Evolutionary conservation across 1,140 invertebrate species (phyloP).

Genomic region (Paralvinella palmiformis): DNA sequence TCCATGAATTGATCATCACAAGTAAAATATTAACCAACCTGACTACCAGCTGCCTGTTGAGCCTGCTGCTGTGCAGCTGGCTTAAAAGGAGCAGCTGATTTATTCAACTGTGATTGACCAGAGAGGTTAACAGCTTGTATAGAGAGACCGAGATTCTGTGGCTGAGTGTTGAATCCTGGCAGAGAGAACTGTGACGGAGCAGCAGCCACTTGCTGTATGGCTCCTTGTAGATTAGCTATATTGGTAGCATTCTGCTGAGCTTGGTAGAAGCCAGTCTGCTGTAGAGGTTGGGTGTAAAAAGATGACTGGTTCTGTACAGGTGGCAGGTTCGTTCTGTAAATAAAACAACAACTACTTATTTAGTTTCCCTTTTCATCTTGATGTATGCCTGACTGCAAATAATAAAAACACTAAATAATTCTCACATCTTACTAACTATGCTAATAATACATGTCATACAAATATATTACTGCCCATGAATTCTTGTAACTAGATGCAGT

Average conservation of each 20-base stretch:
- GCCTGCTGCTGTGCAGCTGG: slow-evolving; percentile 13
- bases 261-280: slow-evolving; percentile 38
- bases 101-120: slow-evolving; percentile 14
- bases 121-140: slow-evolving; percentile 27
- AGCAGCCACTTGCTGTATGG: slow-evolving; percentile 27
- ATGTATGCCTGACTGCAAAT: no score
- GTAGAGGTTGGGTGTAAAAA: slow-evolving; percentile 31
- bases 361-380: no score
- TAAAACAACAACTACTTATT: no score
- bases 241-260: slow-evolving; percentile 31
- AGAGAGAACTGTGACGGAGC: slow-evolving; percentile 24
- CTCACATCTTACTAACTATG: no score
- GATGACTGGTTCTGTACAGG: slow-evolving; percentile 32
- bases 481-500: no score
- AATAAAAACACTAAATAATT: no score
- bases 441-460: no score
- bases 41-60: no score
- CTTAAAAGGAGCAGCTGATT: slow-evolving; percentile 22
- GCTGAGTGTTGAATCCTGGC: slow-evolving; percentile 28
- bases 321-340: not conserved
- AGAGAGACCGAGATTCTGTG: slow-evolving; percentile 25
- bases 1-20: no score
- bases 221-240: slow-evolving; percentile 29
- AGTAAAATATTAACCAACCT: no score
- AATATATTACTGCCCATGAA: no score